Evolutionary conservation across 2,888 invertebrate species (phyloP), one percentile per base, ranked within the genome.

Genomic region (Carcina quercana): DNA sequence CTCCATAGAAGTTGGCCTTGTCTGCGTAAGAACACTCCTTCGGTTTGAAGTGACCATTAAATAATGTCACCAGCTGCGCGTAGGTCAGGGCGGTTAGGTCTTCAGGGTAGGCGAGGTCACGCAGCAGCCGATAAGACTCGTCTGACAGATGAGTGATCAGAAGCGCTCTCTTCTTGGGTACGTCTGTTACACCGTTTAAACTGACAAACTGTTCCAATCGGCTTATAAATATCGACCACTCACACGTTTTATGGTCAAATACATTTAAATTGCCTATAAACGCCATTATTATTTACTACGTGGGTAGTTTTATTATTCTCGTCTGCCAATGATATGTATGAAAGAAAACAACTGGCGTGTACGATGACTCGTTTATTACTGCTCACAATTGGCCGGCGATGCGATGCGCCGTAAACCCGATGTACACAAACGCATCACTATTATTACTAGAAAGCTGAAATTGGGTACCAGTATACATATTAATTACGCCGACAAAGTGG

Each of bases 21-120:
- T 46, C 43, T 2, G 37, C 42, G 17, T 34, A 43, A 6, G 39
- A 25, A 10, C 27, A 42, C 22, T 32, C 8, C 11, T 37, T 42
- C 2, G 37, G 34, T 8, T 25, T 39, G 13, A 45, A 45, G 34
- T 45, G 42, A 0, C n/a, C 30, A 12, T 42, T 28, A 15, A 45
- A 32, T 31, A 41, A 25, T 15, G 11, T 2, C 8, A 42, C 34
- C 15, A 48, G 30, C 17, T 42, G 25, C 3, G 13, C 10, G 21
- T 36, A 45, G 3, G 5, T 24, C 6, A 33, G 15, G 3, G 21
- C 10, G 6, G 45, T 41, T 3, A 45, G 1, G 1, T 38, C 32
- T 3, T 32, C 13, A 5, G 48, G 50, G 27, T 40, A 37, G 2
- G 32, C 25, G 3, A 44, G 19, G 17, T 44, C 38, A 2, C 38